Conservation (phyloP, 1,140 invertebrate genomes). For the Lasaia peninsularis region DNA sequence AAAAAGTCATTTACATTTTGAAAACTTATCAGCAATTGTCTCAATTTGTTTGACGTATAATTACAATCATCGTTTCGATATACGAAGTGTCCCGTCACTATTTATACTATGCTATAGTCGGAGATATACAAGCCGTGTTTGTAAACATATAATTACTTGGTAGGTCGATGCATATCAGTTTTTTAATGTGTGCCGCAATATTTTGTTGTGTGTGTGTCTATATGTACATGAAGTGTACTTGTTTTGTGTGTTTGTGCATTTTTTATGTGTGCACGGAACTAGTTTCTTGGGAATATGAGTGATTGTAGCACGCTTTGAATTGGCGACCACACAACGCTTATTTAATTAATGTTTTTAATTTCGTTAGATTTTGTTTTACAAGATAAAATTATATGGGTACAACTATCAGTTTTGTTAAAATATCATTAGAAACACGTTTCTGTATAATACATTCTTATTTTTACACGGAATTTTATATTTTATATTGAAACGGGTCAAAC, state of each 20-base stretch:
- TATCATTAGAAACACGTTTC: neutral
- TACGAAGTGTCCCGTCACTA: conserved; percentile 42
- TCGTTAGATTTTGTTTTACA: conserved; percentile 10
- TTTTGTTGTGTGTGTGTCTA: conserved; percentile 25
- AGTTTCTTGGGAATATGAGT: conserved; percentile 58
- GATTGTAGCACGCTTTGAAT: conserved; percentile 50
- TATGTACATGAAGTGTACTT: conserved; percentile 15
- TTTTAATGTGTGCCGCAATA: conserved; percentile 33
- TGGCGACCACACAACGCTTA: conserved; percentile 57
- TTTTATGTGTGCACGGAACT: conserved; percentile 45
- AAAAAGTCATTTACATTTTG: conserved; percentile 3
- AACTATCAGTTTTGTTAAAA: neutral
- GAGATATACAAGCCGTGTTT: conserved; percentile 51
- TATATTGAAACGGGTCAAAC: too few relatives aligned
- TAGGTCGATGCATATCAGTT: conserved; percentile 70
- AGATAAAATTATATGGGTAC: neutral
- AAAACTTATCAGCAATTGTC: neutral
- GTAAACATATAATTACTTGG: conserved; percentile 75
- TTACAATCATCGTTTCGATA: conserved; percentile 28
- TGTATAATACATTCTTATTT: too few relatives aligned
- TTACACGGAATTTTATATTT: too few relatives aligned
- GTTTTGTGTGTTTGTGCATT: conserved; percentile 16
- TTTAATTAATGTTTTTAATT: conserved; percentile 48
- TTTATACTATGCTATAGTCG: conserved; percentile 33
- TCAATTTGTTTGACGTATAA: conserved; percentile 12